phyloP scores from a whole-genome alignment of 2,888 invertebrate genomes.

The Gibbula magus region DNA sequence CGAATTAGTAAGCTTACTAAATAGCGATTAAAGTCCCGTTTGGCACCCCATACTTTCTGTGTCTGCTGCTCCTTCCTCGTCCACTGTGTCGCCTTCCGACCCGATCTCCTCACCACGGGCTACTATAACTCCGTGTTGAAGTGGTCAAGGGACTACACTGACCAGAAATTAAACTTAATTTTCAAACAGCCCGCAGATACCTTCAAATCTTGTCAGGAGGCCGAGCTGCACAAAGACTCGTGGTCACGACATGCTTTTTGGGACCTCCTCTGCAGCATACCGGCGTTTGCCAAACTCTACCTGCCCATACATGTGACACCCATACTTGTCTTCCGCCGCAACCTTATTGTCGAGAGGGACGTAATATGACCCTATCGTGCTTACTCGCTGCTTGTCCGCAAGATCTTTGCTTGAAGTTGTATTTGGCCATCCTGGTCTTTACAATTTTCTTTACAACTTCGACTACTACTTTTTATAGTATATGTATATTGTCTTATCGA shows the following conservation, averaged over 20 bases:
- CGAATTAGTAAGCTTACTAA: too few species aligned
- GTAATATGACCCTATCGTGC: neutral
- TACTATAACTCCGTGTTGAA: slow-evolving; percentile 64
- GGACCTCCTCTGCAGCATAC: slow-evolving; percentile 57
- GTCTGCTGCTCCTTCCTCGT: slow-evolving; percentile 54
- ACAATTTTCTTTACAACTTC: too few species aligned
- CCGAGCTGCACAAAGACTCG: slow-evolving; percentile 52
- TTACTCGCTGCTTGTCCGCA: too few species aligned
- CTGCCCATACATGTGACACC: slow-evolving; percentile 64
- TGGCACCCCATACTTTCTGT: too few species aligned
- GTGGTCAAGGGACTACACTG: slow-evolving; percentile 64
- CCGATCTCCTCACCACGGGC: slow-evolving; percentile 55
- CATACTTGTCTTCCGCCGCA: slow-evolving; percentile 55
- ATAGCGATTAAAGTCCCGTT: too few species aligned
- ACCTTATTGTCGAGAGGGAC: slow-evolving; percentile 53
- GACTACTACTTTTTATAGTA: too few species aligned
- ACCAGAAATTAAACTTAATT: slow-evolving; percentile 44
- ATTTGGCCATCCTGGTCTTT: too few species aligned
- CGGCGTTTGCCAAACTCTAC: slow-evolving; percentile 62
- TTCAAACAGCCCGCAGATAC: slow-evolving; percentile 51
- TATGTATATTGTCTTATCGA: too few species aligned
- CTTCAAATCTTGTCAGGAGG: slow-evolving; percentile 59
- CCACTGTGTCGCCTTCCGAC: slow-evolving; percentile 54
- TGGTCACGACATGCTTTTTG: slow-evolving; percentile 54
- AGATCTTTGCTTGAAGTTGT: too few species aligned